Conservation (phyloP, 1,140 invertebrate species). For the Zaprionus inermis region DNA sequence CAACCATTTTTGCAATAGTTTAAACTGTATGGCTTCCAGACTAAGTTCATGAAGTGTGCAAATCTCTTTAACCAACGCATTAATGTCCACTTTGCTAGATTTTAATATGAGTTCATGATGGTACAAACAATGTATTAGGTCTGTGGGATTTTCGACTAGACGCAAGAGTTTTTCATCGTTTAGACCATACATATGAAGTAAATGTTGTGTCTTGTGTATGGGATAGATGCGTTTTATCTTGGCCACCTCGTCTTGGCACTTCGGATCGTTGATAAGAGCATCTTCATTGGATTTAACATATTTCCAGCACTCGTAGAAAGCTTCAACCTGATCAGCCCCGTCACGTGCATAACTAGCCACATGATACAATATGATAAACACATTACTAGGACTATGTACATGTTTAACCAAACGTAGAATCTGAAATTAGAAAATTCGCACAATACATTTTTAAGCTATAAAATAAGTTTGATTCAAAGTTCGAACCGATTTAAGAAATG, state of each 20-base stretch:
- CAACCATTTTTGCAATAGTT: conserved; percentile 77
- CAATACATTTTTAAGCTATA: neutral
- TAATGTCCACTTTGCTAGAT: conserved; percentile 85
- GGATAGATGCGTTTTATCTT: conserved; percentile 86
- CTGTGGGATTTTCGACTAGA: conserved; percentile 85
- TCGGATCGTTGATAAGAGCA: conserved; percentile 84
- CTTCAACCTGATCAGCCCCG: conserved; percentile 87
- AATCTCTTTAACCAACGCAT: conserved; percentile 86
- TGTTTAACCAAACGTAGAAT: conserved; percentile 69
- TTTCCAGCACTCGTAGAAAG: conserved; percentile 86
- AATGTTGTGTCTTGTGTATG: conserved; percentile 85
- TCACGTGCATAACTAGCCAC: conserved; percentile 74
- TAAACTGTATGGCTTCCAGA: conserved; percentile 67
- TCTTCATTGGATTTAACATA: conserved; percentile 84
- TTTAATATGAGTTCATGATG: conserved; percentile 85
- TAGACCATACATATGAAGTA: conserved; percentile 86
- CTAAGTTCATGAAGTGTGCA: conserved; percentile 82
- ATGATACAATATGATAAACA: conserved; percentile 77
- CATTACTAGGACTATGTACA: conserved; percentile 66
- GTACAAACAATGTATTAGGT: conserved; percentile 86
- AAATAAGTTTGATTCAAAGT: conserved; percentile 3
- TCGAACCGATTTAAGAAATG: conserved; percentile 75
- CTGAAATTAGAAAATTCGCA: conserved; percentile 19
- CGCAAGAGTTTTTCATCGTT: conserved; percentile 85
- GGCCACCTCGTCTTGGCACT: conserved; percentile 83